Evolutionary conservation across 1,140 invertebrate genomes (phyloP).

Genomic region (Palaemon carinicauda): DNA sequence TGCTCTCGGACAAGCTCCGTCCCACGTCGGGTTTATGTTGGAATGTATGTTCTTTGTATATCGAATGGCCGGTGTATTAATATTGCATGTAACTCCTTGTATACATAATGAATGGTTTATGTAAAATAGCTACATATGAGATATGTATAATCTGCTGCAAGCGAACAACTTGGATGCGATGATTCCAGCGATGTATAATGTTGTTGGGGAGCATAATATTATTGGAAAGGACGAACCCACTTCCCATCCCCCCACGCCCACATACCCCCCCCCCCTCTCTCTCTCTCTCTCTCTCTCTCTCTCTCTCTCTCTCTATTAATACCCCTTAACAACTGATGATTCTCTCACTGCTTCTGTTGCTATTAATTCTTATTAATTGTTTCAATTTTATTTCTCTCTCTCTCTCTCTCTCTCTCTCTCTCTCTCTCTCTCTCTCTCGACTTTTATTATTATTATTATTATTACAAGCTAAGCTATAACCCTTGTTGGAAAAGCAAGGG

Average conservation of each 20-base stretch:
- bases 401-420: not conserved
- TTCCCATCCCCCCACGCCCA: not conserved
- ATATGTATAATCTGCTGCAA: not conserved
- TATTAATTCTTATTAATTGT: not conserved
- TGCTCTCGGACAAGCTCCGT: not conserved
- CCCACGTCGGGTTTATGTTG: not conserved
- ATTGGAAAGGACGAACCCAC: not conserved
- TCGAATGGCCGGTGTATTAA: slow-evolving; percentile 30
- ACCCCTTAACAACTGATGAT: not conserved
- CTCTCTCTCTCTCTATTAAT: not conserved
- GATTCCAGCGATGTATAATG: too few species aligned
- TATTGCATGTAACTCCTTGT: slow-evolving; percentile 38
- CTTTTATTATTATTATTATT: too few species aligned
- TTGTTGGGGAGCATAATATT: not conserved
- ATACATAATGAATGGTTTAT: slow-evolving; percentile 47
- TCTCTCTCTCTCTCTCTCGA: slow-evolving; percentile 3
- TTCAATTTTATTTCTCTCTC: not conserved
- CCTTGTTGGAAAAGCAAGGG: too few species aligned
- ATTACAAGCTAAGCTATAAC: too few species aligned
- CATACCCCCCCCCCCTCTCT: not conserved
- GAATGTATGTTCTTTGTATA: slow-evolving; percentile 23
- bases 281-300: not conserved
- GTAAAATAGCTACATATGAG: slow-evolving; percentile 47
- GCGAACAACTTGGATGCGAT: not conserved
- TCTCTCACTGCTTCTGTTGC: not conserved